Percentiles rank a stretch among this genome's conserved stretches.
Conservation (phyloP, 2,113 vertebrate species). For the Macquaria ambigua region DNA sequence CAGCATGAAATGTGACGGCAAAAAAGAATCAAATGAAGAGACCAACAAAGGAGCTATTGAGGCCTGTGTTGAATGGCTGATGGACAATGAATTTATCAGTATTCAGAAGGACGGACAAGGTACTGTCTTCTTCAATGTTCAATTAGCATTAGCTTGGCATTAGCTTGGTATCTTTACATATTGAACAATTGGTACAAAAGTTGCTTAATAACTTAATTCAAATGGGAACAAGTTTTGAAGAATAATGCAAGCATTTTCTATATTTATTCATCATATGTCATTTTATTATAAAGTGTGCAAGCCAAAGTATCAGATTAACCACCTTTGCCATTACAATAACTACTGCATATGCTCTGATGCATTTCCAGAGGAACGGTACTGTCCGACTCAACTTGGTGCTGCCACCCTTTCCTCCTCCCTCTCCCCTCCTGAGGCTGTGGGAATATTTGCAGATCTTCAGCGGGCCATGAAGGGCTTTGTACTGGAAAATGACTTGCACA, state of each 20-base stretch:
- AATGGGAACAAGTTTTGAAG: background rate
- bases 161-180: background rate
- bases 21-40: slow-evolving; percentile 42
- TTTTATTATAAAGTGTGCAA: background rate
- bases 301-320: background rate
- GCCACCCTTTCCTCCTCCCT: slow-evolving; percentile 96
- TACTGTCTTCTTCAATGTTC: background rate
- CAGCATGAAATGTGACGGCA: slow-evolving; percentile 70
- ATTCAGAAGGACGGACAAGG: slow-evolving; percentile 82
- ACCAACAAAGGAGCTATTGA: slow-evolving; percentile 86
- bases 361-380: slow-evolving; percentile 86
- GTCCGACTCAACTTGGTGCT: slow-evolving; percentile 92
- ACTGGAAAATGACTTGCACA: slow-evolving; percentile 96
- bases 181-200: background rate
- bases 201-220: background rate
- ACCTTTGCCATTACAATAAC: background rate
- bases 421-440: slow-evolving; percentile 93
- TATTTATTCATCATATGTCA: background rate
- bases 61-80: slow-evolving; percentile 92
- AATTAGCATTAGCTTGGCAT: background rate
- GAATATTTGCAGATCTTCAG: slow-evolving; percentile 97
- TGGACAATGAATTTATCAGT: slow-evolving; percentile 96
- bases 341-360: background rate
- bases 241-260: background rate
- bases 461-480: slow-evolving; percentile 98